Base-by-base conservation (phyloP, 1,140 invertebrate genomes). In the Uloborus diversus region DNA sequence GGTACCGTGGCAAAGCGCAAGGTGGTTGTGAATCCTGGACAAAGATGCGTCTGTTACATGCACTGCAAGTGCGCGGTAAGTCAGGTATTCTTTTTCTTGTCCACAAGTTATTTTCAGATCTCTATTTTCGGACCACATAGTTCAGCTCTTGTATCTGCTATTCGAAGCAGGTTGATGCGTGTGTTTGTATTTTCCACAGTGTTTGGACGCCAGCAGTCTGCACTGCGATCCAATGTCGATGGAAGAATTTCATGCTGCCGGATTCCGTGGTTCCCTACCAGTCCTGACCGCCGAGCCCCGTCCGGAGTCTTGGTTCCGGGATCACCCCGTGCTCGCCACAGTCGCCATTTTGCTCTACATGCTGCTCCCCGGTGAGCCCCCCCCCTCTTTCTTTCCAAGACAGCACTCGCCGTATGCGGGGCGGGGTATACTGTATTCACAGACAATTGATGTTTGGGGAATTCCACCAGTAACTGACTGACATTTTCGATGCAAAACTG, bases 41-140 rank as follows among this genome's bases (percentile, higher is more conserved):
- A 35, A 9, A 65, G 80, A 51, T 81, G 80, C n/a, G 53, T 81
- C 20, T 81, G 80, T 27, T 51, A 66, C 42, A 25, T 30, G n/a
- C 73, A 81, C 27, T 81, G 80, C 23, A 14, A 47, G n/a, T 81
- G 80, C 30, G 32, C 27, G 13, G 76, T 79, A 79, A 68, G 76
- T 14, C n/a, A n/a, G n/a, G n/a, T n/a, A n/a, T n/a, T n/a, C n/a
- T n/a, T n/a, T n/a, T n/a, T n/a, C n/a, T n/a, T n/a, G n/a, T n/a
- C n/a, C n/a, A n/a, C n/a, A n/a, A n/a, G n/a, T n/a, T n/a, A n/a
- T n/a, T n/a, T n/a, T n/a, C n/a, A n/a, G n/a, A n/a, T n/a, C n/a
- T n/a, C n/a, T n/a, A n/a, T n/a, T n/a, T n/a, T n/a, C n/a, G n/a
- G n/a, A n/a, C n/a, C n/a, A n/a, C n/a, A n/a, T n/a, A n/a, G n/a